Evolutionary conservation across 2,888 invertebrate species (phyloP).

Genomic region (Callyntrura sp.): DNA sequence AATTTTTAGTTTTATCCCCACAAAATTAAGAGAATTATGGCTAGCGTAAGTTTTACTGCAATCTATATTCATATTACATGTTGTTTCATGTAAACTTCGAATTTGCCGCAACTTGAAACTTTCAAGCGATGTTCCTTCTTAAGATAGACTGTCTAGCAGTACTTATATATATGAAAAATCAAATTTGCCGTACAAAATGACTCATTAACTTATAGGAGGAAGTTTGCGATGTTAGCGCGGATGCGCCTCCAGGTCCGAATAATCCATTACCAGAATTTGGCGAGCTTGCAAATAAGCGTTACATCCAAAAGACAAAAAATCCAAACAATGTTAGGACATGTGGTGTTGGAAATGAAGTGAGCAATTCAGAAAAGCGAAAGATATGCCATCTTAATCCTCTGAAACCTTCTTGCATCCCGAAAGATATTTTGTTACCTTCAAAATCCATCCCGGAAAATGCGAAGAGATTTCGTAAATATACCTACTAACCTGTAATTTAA

Average conservation of each 20-base stretch:
- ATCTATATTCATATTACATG: too few relatives aligned
- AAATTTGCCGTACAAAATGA: too few relatives aligned
- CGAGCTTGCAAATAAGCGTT: slow-evolving; percentile 39
- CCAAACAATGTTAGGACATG: neutral
- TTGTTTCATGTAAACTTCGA: too few relatives aligned
- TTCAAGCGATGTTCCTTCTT: too few relatives aligned
- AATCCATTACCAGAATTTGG: slow-evolving; percentile 63
- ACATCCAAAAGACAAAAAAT: neutral
- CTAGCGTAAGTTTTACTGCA: neutral
- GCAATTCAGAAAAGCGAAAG: slow-evolving; percentile 3
- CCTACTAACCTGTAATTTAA: too few relatives aligned
- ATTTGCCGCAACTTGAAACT: too few relatives aligned
- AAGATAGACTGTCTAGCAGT: too few relatives aligned
- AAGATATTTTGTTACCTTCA: slow-evolving; percentile 63
- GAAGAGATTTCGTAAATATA: slow-evolving; percentile 49
- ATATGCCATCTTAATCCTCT: slow-evolving; percentile 7
- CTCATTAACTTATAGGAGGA: too few relatives aligned
- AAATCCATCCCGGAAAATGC: neutral
- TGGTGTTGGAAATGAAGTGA: neutral
- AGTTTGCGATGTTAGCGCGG: slow-evolving; percentile 32
- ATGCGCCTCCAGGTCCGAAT: slow-evolving; percentile 19
- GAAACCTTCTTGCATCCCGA: slow-evolving; percentile 43
- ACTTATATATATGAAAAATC: too few relatives aligned
- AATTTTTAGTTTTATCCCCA: neutral
- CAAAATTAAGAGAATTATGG: neutral